These are phyloP conservation scores for Coelopa frigida DNA, from an alignment of 1,140 invertebrate genomes.

Conservation along the genomic window DNA sequence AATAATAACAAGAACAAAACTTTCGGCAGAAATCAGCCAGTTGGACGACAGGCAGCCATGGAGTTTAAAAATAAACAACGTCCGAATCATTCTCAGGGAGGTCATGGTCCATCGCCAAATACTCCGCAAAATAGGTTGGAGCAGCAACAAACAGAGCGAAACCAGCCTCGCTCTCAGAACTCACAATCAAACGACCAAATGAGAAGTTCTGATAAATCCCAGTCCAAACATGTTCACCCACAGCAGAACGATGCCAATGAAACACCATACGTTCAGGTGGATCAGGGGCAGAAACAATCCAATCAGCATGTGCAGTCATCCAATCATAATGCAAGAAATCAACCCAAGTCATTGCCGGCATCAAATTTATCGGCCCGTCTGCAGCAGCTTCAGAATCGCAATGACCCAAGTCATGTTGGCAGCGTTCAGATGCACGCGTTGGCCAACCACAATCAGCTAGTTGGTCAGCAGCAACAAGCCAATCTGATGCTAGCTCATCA, in stretches of 20 bases:
- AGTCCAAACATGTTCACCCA: neutral
- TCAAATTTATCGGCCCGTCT: slow-evolving; percentile 36
- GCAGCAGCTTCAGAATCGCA: slow-evolving; percentile 40
- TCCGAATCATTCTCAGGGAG: slow-evolving; percentile 1
- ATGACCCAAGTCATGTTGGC: slow-evolving; percentile 41
- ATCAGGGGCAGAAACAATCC: slow-evolving; percentile 6
- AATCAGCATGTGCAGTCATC: neutral
- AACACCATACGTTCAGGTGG: no score
- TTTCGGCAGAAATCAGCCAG: slow-evolving; percentile 8
- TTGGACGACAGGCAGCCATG: slow-evolving; percentile 15
- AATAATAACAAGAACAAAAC: slow-evolving; percentile 4
- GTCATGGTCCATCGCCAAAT: neutral
- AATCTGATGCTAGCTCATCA: slow-evolving; percentile 13
- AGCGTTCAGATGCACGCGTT: slow-evolving; percentile 42
- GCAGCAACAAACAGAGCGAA: neutral
- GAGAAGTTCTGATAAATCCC: neutral
- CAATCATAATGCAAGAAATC: neutral
- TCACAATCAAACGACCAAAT: no score
- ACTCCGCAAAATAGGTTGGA: slow-evolving; percentile 2
- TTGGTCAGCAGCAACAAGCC: slow-evolving; percentile 19
- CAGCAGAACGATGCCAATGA: neutral
- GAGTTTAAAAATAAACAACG: slow-evolving; percentile 16
- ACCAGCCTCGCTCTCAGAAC: neutral
- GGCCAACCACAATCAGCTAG: slow-evolving; percentile 27
- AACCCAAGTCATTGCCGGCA: neutral